Conservation (phyloP, 2,113 vertebrate species). For the Coracopsis vasa region DNA sequence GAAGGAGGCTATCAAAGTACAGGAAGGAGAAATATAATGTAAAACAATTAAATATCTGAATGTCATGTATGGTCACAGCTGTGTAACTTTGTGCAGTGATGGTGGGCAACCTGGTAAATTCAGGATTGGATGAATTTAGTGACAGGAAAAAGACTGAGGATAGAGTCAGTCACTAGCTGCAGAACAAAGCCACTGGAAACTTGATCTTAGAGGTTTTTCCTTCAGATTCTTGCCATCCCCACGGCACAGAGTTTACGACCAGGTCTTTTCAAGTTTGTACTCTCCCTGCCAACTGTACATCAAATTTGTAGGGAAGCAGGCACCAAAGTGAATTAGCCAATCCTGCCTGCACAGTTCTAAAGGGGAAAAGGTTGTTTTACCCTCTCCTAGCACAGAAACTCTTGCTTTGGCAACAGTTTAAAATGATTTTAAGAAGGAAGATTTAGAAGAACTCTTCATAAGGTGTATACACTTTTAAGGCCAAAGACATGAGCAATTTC, state of each 20-base stretch:
- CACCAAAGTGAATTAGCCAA: not conserved
- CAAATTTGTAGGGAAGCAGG: not conserved
- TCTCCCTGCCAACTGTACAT: not conserved
- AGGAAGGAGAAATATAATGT: not conserved
- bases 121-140: not conserved
- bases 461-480: not conserved
- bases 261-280: not conserved
- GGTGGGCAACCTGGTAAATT: not conserved
- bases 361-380: not conserved
- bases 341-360: not conserved
- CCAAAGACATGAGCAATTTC: not conserved
- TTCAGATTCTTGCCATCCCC: not conserved
- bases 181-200: not conserved
- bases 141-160: not conserved
- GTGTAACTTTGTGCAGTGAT: not conserved
- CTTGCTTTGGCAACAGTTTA: not conserved
- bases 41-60: not conserved
- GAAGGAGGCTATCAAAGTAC: not conserved
- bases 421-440: not conserved
- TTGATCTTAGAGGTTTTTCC: not conserved
- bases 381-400: not conserved
- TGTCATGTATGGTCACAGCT: not conserved
- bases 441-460: not conserved
- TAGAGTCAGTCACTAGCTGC: not conserved
- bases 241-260: not conserved